phyloP scores from a whole-genome alignment of 1,140 invertebrate genomes.

The Homalodisca vitripennis region DNA sequence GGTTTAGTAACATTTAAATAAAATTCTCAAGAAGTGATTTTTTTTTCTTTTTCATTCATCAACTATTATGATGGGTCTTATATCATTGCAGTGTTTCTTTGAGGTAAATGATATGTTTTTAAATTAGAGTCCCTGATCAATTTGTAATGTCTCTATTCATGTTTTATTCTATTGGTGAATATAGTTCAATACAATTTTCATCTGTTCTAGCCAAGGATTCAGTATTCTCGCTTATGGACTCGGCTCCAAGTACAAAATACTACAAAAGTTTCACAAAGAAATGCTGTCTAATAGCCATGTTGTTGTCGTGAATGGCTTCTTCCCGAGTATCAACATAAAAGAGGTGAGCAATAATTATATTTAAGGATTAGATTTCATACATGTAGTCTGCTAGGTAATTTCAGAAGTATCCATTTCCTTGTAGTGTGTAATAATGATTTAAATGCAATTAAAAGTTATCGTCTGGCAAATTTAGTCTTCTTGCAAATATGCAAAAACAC shows the following conservation, averaged over 20 bases:
- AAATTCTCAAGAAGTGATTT: too few species aligned
- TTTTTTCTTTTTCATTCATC: too few species aligned
- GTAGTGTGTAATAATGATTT: not conserved
- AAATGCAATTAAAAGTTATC: not conserved
- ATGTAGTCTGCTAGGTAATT: not conserved
- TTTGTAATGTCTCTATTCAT: too few species aligned
- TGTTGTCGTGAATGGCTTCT: conserved; percentile 88
- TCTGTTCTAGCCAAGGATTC: conserved; percentile 79
- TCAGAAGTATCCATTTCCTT: not conserved
- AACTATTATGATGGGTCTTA: too few species aligned
- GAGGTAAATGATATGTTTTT: too few species aligned
- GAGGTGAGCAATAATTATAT: conserved; percentile 53
- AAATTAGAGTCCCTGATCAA: too few species aligned
- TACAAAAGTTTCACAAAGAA: conserved; percentile 72
- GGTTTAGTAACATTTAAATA: too few species aligned
- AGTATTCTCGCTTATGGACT: conserved; percentile 85
- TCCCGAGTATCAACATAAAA: conserved; percentile 85
- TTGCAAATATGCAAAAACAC: too few species aligned
- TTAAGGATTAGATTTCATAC: not conserved
- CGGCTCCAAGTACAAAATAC: conserved; percentile 80
- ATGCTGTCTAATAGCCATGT: conserved; percentile 65
- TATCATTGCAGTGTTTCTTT: too few species aligned
- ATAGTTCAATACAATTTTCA: too few species aligned
- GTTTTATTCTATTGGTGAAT: too few species aligned
- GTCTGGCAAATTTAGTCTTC: not conserved